These are phyloP conservation scores for Notothenia rossii DNA, from an alignment of 2,113 vertebrate genomes.

Conservation along the genomic window DNA sequence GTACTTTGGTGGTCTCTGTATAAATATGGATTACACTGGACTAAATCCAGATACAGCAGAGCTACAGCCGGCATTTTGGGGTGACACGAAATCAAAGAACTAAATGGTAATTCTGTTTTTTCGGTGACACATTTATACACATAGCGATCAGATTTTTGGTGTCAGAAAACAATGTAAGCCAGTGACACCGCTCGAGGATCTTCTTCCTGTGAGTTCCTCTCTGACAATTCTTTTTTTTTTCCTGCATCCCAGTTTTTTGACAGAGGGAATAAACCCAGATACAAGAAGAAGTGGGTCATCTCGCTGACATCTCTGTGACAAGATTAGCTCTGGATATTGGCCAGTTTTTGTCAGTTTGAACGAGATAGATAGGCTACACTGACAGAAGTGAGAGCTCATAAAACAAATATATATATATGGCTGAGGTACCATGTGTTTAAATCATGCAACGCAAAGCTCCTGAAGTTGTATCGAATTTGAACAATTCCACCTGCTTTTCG, in stretches of 20 bases:
- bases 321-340: slow-evolving; percentile 60
- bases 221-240: slow-evolving; percentile 32
- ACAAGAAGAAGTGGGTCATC: slow-evolving; percentile 57
- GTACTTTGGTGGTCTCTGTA: slow-evolving; percentile 21
- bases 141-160: slow-evolving; percentile 3
- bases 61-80: slow-evolving; percentile 6
- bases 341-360: slow-evolving; percentile 53
- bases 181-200: slow-evolving; percentile 15
- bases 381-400: slow-evolving; percentile 20
- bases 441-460: neutral
- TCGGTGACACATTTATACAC: neutral
- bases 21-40: slow-evolving; percentile 38
- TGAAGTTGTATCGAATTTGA: neutral
- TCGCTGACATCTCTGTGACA: slow-evolving; percentile 50
- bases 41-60: slow-evolving; percentile 27
- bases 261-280: slow-evolving; percentile 44
- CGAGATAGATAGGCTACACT: slow-evolving; percentile 25
- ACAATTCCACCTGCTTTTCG: neutral
- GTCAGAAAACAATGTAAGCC: slow-evolving; percentile 11
- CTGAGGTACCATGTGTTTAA: neutral
- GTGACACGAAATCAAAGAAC: slow-evolving; percentile 11
- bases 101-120: slow-evolving; percentile 3
- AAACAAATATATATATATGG: slow-evolving; percentile 25
- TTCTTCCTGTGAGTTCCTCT: neutral
- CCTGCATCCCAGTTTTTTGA: slow-evolving; percentile 43